phyloP scores from a whole-genome alignment of 2,797 vertebrate species.

The Bradypodion ventrale region DNA sequence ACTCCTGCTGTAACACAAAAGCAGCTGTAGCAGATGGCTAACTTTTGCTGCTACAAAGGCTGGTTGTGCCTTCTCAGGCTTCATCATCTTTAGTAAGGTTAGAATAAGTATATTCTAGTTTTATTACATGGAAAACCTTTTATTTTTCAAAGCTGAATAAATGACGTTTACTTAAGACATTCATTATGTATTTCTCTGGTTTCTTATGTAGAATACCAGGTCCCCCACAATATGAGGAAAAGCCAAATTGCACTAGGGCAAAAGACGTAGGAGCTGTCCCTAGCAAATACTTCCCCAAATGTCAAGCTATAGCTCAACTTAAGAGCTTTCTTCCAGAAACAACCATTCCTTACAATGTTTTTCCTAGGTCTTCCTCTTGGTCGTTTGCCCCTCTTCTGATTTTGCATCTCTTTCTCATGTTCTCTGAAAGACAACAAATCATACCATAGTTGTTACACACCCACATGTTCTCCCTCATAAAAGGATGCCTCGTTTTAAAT shows the following conservation, averaged over 20 bases:
- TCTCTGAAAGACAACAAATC: conserved; percentile 75
- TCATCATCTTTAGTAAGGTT: background rate
- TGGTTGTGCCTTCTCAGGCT: background rate
- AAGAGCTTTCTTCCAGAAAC: conserved; percentile 29
- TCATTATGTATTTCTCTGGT: background rate
- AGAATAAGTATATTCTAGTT: background rate
- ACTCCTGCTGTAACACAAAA: background rate
- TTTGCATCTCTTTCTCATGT: conserved; percentile 92
- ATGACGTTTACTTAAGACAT: background rate
- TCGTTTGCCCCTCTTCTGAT: conserved; percentile 89
- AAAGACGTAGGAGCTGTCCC: background rate
- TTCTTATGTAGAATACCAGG: background rate
- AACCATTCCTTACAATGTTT: conserved; percentile 78
- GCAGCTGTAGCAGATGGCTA: background rate
- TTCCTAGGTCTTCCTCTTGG: conserved; percentile 93
- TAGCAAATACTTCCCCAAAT: background rate
- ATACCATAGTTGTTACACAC: background rate
- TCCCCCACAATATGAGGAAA: background rate
- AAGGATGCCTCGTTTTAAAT: background rate
- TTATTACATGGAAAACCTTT: background rate
- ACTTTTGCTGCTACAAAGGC: background rate
- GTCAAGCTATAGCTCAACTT: conserved; percentile 40
- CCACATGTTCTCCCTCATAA: background rate
- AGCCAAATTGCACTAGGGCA: background rate
- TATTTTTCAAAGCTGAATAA: background rate